These are phyloP conservation scores for Ormyrus labotus DNA, from an alignment of 2,888 invertebrate genomes.

Conservation along the genomic window DNA sequence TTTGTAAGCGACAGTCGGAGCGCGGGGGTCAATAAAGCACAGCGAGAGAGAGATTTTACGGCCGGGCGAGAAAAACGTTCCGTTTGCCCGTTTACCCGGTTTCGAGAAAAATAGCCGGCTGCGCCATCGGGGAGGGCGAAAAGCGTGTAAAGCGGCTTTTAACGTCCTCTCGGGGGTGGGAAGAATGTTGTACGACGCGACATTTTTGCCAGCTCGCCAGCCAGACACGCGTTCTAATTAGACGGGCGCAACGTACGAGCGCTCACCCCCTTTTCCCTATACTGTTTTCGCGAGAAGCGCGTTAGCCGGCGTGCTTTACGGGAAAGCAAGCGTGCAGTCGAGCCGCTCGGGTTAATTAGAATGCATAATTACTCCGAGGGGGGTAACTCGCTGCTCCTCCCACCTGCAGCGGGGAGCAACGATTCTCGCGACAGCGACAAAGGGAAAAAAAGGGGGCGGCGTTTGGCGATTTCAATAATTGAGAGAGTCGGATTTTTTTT, in stretches of 20 bases:
- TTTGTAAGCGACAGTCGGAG: no score
- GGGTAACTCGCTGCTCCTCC: not conserved
- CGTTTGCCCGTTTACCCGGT: no score
- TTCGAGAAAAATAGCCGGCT: not conserved
- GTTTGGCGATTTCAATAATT: conserved; percentile 6
- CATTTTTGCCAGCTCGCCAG: not conserved
- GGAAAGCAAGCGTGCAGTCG: not conserved
- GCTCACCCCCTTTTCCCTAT: not conserved
- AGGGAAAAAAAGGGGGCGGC: not conserved
- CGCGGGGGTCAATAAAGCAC: no score
- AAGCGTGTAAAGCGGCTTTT: conserved; percentile 14
- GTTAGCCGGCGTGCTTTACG: no score
- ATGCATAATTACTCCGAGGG: conserved; percentile 14
- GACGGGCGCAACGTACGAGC: not conserved
- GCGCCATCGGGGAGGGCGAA: not conserved
- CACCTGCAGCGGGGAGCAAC: not conserved
- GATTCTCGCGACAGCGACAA: conserved; percentile 17
- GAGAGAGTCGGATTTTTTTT: not conserved
- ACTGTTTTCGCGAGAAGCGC: no score
- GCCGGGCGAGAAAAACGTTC: no score
- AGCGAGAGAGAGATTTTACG: no score
- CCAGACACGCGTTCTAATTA: conserved; percentile 27
- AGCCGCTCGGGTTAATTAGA: conserved; percentile 21
- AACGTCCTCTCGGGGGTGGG: not conserved
- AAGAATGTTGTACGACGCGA: not conserved